phyloP scores from a whole-genome alignment of 2,113 vertebrate genomes.

The Thalassoma bifasciatum region DNA sequence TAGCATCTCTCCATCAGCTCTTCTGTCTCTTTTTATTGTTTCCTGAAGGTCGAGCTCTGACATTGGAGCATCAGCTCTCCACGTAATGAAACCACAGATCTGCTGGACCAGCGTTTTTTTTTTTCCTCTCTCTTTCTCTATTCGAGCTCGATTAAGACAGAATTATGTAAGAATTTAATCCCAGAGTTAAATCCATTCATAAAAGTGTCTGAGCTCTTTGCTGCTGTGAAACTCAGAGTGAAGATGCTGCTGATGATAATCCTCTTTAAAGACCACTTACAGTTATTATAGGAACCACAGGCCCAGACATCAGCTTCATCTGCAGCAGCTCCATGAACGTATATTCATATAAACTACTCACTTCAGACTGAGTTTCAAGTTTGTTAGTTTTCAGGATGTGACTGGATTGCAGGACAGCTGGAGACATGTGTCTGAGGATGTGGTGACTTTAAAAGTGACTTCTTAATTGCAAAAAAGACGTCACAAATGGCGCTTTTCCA shows the following conservation, averaged over 20 bases:
- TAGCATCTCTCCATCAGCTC: background rate
- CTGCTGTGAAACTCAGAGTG: background rate
- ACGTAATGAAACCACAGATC: conserved; percentile 6
- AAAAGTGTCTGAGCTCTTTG: conserved; percentile 1
- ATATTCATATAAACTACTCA: no score
- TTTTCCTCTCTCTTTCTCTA: background rate
- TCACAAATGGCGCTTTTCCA: no score
- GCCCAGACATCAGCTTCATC: no score
- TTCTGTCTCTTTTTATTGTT: background rate
- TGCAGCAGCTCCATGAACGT: no score
- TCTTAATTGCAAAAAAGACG: no score
- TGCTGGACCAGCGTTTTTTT: background rate
- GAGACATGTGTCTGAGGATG: no score
- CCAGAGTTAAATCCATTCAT: conserved; percentile 9
- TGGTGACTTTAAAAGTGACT: no score
- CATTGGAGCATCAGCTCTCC: conserved; percentile 32
- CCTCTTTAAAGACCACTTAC: background rate
- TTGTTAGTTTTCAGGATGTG: no score
- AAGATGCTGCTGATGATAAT: background rate
- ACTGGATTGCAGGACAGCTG: no score
- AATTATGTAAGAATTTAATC: conserved; percentile 32
- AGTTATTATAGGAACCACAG: background rate
- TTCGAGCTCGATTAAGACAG: background rate
- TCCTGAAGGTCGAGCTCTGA: conserved; percentile 45
- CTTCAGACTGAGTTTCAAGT: no score